Evolutionary conservation across 2,888 invertebrate species (phyloP).

Genomic region (Galerucella nymphaeae): DNA sequence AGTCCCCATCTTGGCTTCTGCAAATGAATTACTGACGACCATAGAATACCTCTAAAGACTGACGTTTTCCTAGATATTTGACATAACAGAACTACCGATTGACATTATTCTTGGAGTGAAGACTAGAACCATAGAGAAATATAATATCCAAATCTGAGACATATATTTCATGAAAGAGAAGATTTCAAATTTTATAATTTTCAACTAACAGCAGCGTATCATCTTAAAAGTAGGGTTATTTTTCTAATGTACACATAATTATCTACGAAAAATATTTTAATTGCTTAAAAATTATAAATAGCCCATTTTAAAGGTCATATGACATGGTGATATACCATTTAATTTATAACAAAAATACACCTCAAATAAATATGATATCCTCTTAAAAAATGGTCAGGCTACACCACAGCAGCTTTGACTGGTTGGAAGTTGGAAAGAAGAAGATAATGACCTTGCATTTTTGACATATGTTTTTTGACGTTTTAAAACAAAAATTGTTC

Average conservation of each 20-base stretch:
- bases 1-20: constrained; percentile 60
- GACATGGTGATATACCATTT: no score
- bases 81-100: constrained; percentile 6
- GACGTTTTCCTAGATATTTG: constrained; percentile 14
- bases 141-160: no score
- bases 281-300: no score
- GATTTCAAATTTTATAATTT: not conserved
- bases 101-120: not conserved
- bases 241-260: no score
- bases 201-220: not conserved
- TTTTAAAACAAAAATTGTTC: not conserved
- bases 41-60: no score
- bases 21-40: constrained; percentile 24
- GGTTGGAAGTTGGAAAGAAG: not conserved
- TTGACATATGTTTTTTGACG: constrained; percentile 20
- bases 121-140: no score
- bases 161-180: not conserved
- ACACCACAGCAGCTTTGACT: no score
- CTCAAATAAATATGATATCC: no score
- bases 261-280: not conserved
- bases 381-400: no score
- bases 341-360: no score
- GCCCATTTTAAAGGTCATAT: no score
- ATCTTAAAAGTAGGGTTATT: not conserved
- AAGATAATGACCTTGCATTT: constrained; percentile 4